These are phyloP conservation scores for Dendrolimus punctatus DNA, from an alignment of 1,140 invertebrate species.

Conservation along the genomic window DNA sequence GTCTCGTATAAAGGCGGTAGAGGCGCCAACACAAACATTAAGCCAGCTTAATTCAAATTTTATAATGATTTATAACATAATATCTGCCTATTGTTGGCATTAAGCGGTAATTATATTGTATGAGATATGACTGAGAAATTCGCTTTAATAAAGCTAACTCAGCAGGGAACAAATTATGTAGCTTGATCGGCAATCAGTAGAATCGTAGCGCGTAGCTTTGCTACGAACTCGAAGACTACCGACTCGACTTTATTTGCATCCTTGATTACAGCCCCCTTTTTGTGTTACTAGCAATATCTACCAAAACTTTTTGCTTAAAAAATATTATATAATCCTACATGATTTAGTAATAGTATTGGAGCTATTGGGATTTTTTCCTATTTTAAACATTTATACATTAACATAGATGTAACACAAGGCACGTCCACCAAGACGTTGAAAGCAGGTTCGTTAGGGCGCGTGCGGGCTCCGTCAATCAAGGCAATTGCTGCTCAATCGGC, in stretches of 20 bases:
- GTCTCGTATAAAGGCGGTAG: slow-evolving; percentile 19
- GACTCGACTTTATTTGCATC: too few relatives aligned
- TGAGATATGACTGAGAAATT: too few relatives aligned
- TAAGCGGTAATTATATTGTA: too few relatives aligned
- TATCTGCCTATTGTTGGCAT: slow-evolving; percentile 15
- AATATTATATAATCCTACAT: too few relatives aligned
- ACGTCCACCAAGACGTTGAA: slow-evolving; percentile 58
- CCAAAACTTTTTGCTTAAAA: too few relatives aligned
- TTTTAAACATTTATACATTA: too few relatives aligned
- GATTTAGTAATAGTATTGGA: too few relatives aligned
- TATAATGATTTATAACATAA: slow-evolving; percentile 47
- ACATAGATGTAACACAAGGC: slow-evolving; percentile 13
- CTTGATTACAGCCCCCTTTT: too few relatives aligned
- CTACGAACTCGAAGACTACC: slow-evolving; percentile 19
- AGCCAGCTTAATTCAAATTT: slow-evolving; percentile 35
- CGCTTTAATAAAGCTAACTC: slow-evolving; percentile 25
- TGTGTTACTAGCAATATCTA: too few relatives aligned
- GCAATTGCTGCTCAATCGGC: slow-evolving; percentile 72
- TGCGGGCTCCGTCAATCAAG: slow-evolving; percentile 65
- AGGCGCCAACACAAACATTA: slow-evolving; percentile 36
- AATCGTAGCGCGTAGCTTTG: slow-evolving; percentile 26
- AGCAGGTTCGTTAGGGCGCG: slow-evolving; percentile 69
- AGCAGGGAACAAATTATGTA: slow-evolving; percentile 40
- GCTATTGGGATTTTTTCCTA: too few relatives aligned
- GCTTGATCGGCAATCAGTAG: slow-evolving; percentile 41